Evolutionary conservation across 2,888 invertebrate species (phyloP).

Genomic region (Cantharis lateralis): DNA sequence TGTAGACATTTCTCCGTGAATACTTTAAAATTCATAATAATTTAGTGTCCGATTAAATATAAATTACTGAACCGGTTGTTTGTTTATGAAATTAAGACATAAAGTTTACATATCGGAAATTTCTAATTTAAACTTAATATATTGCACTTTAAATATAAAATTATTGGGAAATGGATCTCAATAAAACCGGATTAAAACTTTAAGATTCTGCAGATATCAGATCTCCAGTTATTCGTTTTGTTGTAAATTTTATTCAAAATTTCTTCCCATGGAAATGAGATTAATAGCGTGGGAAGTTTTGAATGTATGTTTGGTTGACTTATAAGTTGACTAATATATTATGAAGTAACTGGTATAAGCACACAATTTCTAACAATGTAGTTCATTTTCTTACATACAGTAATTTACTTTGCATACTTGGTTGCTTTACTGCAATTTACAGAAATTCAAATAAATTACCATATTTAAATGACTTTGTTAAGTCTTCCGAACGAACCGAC

Average conservation of each 20-base stretch:
- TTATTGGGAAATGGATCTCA: not conserved
- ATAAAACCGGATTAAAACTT: not conserved
- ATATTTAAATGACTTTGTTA: not conserved
- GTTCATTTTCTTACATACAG: not conserved
- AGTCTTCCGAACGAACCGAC: not conserved
- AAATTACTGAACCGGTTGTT: not conserved
- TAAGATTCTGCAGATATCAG: not conserved
- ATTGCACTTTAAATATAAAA: not conserved
- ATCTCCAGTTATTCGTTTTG: conserved; percentile 1
- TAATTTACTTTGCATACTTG: not conserved
- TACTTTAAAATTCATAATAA: too few species aligned
- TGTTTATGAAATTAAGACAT: not conserved
- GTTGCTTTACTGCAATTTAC: not conserved
- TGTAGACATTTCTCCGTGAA: too few species aligned
- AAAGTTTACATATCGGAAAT: not conserved
- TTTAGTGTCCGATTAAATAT: not conserved
- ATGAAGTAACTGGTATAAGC: not conserved
- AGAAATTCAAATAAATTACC: not conserved
- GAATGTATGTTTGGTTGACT: not conserved
- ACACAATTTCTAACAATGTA: not conserved
- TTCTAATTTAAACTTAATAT: not conserved
- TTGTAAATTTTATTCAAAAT: conserved; percentile 13
- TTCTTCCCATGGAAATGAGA: conserved; percentile 15
- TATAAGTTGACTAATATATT: not conserved
- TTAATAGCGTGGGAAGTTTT: conserved; percentile 14